These are phyloP conservation scores for Oxygymnocypris stewartii DNA, from an alignment of 2,113 vertebrate genomes.

Conservation along the genomic window DNA sequence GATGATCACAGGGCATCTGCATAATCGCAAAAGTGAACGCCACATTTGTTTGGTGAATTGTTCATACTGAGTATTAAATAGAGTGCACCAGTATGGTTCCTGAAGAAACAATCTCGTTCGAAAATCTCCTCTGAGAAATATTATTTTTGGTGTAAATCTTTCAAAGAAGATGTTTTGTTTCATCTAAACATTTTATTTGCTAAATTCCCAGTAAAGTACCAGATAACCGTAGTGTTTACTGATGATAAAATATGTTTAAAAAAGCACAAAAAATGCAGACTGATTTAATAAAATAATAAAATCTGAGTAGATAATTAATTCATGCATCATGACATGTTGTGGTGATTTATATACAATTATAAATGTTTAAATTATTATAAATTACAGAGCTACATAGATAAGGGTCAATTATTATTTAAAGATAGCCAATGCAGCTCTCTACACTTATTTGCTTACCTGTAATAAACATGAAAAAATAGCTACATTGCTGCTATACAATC, in stretches of 20 bases:
- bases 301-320: not conserved
- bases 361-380: not conserved
- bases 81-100: not conserved
- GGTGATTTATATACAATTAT: not conserved
- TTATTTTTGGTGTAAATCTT: not conserved
- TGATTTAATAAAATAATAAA: not conserved
- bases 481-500: too few species aligned
- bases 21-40: not conserved
- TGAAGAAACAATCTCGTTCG: not conserved
- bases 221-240: not conserved
- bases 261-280: not conserved
- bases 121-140: not conserved
- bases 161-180: not conserved
- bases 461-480: not conserved
- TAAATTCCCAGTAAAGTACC: not conserved
- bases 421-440: not conserved
- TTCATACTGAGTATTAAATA: constrained; percentile 15
- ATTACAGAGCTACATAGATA: not conserved
- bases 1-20: constrained; percentile 23
- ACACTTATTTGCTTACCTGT: not conserved
- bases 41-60: constrained; percentile 18
- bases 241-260: not conserved
- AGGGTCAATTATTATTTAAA: not conserved
- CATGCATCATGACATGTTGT: not conserved
- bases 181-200: not conserved